Percentiles rank a stretch among this genome's conserved stretches.
phyloP scores from a whole-genome alignment of 2,888 invertebrate genomes.

The Andrena fulva region DNA sequence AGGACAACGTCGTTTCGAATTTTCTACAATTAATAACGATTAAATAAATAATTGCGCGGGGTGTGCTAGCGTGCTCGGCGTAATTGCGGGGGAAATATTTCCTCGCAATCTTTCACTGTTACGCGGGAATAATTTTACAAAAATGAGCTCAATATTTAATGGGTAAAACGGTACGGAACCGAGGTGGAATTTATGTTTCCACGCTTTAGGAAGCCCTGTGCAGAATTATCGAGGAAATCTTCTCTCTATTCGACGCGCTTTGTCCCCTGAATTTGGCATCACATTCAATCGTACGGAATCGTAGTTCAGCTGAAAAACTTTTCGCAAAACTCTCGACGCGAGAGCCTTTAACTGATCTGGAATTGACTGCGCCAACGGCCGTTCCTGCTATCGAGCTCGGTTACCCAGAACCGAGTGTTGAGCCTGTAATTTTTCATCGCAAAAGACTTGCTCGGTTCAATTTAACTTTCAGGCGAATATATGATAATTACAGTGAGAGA shows the following conservation, averaged over 20 bases:
- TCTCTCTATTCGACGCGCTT: slow-evolving; percentile 24
- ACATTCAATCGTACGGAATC: slow-evolving; percentile 38
- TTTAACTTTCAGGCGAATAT: slow-evolving; percentile 44
- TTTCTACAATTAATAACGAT: no score
- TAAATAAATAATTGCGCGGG: no score
- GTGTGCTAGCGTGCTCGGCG: no score
- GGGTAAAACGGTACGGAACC: slow-evolving; percentile 32
- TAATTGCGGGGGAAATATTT: slow-evolving; percentile 37
- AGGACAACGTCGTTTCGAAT: no score
- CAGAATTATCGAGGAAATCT: slow-evolving; percentile 54
- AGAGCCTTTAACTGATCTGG: slow-evolving; percentile 45
- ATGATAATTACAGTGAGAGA: slow-evolving; percentile 35
- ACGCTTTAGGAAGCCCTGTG: slow-evolving; percentile 47
- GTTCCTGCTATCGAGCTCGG: slow-evolving; percentile 14
- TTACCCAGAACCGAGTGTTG: slow-evolving; percentile 17
- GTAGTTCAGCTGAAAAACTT: slow-evolving; percentile 7
- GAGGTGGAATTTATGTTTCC: slow-evolving; percentile 47
- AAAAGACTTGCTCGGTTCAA: slow-evolving; percentile 33
- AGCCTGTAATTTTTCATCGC: slow-evolving; percentile 21
- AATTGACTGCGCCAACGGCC: slow-evolving; percentile 32
- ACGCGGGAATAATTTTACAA: slow-evolving; percentile 46
- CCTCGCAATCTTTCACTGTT: slow-evolving; percentile 37
- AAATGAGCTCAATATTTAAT: slow-evolving; percentile 47
- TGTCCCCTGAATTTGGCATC: slow-evolving; percentile 43
- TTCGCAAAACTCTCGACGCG: slow-evolving; percentile 32